Evolutionary conservation across 2,888 invertebrate genomes (phyloP).

Genomic region (Punctoribates punctum): DNA sequence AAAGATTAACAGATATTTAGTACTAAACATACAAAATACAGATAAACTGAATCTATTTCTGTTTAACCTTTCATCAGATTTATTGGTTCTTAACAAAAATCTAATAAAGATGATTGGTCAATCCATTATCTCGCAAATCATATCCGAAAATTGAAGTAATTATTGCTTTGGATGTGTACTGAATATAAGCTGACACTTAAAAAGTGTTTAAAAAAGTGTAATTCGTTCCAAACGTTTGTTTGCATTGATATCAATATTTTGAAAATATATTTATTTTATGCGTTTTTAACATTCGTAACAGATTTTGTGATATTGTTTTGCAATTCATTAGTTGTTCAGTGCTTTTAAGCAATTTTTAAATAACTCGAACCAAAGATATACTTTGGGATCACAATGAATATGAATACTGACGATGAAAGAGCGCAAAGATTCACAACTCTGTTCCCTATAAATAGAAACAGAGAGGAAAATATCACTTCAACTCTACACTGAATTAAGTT

Average conservation of each 20-base stretch:
- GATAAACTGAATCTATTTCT: background rate
- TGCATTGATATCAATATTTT: no score
- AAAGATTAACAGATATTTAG: slow-evolving; percentile 4
- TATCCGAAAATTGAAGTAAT: background rate
- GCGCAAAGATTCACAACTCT: no score
- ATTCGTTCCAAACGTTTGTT: background rate
- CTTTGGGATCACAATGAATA: background rate
- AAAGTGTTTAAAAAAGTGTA: background rate
- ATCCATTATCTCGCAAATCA: background rate
- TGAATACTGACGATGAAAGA: background rate
- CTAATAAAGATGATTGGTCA: background rate
- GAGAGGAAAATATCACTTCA: background rate
- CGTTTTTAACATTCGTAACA: no score
- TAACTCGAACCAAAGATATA: no score
- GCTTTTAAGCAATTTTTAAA: no score
- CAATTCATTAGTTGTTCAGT: no score
- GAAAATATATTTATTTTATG: no score
- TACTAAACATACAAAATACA: background rate
- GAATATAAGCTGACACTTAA: background rate
- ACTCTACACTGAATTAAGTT: background rate
- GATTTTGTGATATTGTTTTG: no score
- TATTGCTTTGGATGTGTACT: background rate
- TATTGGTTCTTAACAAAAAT: background rate
- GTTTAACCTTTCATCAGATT: slow-evolving; percentile 4
- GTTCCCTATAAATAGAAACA: slow-evolving; percentile 8